Evolutionary conservation across 2,888 invertebrate genomes (phyloP).

Genomic region (Melangyna quadrimaculata): DNA sequence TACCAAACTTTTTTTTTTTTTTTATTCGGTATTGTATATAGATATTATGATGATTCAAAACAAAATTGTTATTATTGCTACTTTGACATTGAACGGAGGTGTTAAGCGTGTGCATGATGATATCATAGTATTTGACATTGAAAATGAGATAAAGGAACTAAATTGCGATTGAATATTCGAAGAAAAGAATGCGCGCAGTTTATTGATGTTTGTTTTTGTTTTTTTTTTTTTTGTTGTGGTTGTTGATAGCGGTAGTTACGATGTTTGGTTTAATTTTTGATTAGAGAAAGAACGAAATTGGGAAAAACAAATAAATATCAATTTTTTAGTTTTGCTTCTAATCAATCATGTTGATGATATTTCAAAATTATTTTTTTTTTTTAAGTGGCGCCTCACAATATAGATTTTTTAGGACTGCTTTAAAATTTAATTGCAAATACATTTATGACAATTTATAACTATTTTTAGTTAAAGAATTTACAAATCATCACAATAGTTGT

Average conservation of each 20-base stretch:
- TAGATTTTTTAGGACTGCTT: neutral
- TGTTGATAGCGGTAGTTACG: neutral
- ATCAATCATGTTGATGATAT: too few species aligned
- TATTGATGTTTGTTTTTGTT: neutral
- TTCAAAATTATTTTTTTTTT: neutral
- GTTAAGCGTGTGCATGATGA: constrained; percentile 47
- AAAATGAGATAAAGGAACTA: constrained; percentile 39
- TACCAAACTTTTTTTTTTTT: constrained; percentile 33
- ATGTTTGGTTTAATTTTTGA: neutral
- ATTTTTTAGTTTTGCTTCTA: too few species aligned
- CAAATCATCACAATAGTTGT: neutral
- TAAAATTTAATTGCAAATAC: neutral
- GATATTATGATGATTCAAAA: constrained; percentile 12
- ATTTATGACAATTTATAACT: neutral
- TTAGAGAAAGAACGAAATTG: neutral
- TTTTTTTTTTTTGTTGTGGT: neutral
- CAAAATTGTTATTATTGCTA: constrained; percentile 20
- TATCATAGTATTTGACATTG: constrained; percentile 52
- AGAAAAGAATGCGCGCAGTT: constrained; percentile 33
- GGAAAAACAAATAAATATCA: too few species aligned
- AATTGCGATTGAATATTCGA: constrained; percentile 22
- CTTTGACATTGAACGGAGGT: constrained; percentile 66
- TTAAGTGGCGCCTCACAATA: neutral
- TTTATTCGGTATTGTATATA: constrained; percentile 21
- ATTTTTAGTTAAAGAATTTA: neutral